A percentile compares a stretch with the other conserved stretches of the same genome.
Conservation (phyloP, 1,140 invertebrate species). For the Eriosoma lanigerum region DNA sequence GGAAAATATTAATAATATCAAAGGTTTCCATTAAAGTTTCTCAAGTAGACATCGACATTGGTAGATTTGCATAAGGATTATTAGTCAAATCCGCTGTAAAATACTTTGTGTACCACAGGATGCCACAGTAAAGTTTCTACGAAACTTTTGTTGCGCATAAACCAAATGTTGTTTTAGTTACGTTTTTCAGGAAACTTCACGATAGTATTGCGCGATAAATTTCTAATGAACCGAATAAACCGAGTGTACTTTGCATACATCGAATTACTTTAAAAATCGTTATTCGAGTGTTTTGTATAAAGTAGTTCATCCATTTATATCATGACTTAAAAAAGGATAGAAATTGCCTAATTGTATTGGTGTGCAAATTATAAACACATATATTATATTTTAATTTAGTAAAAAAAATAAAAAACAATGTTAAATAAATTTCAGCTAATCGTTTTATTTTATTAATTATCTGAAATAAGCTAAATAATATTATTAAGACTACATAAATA, state of each 20-base stretch:
- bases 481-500: too few species aligned
- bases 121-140: neutral
- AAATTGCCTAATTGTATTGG: too few species aligned
- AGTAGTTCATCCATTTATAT: neutral
- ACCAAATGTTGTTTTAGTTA: slow-evolving; percentile 26
- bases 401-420: too few species aligned
- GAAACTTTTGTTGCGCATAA: slow-evolving; percentile 23
- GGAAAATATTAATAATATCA: slow-evolving; percentile 8
- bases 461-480: too few species aligned
- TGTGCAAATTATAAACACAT: too few species aligned
- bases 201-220: neutral
- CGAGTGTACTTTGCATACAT: slow-evolving; percentile 6
- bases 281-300: neutral
- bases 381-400: too few species aligned
- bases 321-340: too few species aligned
- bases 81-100: slow-evolving; percentile 26
- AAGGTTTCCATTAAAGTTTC: slow-evolving; percentile 38
- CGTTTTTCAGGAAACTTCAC: slow-evolving; percentile 9
- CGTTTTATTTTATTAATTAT: too few species aligned
- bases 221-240: slow-evolving; percentile 30
- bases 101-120: slow-evolving; percentile 26
- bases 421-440: too few species aligned
- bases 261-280: neutral
- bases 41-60: neutral
- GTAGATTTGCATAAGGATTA: slow-evolving; percentile 41